Base-by-base conservation (phyloP, 2,888 invertebrate genomes). In the Trisateles emortualis region DNA sequence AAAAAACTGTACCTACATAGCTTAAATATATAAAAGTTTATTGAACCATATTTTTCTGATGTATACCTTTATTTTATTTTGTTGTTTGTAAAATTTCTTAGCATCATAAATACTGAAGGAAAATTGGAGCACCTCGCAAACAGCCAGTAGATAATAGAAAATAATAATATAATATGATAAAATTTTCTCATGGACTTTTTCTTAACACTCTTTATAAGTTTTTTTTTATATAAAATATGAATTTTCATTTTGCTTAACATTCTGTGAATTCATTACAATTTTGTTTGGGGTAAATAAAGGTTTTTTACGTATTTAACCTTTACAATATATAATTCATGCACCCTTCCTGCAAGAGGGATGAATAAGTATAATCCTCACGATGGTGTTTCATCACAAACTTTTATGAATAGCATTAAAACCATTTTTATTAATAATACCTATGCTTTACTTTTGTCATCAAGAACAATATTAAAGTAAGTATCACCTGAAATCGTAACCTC, bases 1-100 rank as follows among this genome's bases (percentile, higher is more conserved):
- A 64, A 62, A 49, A 65, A 74, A 68, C 74, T 78, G 70, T 57
- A 60, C 33, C 26, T 8, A 17, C 26, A 11, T 17, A 19, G 19
- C n/a, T 19, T 19, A 10, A 19, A 17, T 40, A 29, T 30, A 26
- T 42, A 10, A 42, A 29, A 17, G 17, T 16, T 29, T 13, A 17
- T 40, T 40, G 19, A 10, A 30, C 16, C 39, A 38, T 5, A 13
- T 30, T 9, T 3, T 13, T 3, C 11, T 11, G 3, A 47, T 16
- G 17, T 26, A 26, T 8, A 8, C n/a, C n/a, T n/a, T n/a, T 19
- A 3, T 19, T 19, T 19, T 19, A 26, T 26, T 26, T 8, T 3
- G 14, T 14, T 33, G 14, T 13, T n/a, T 39, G 1, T n/a, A 10
- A 32, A 32, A 32, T 22, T 47, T 13, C 11, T 16, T 40, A 14